Base-by-base conservation (phyloP, 2,797 vertebrate genomes). In the Otolemur crassicaudatus region DNA sequence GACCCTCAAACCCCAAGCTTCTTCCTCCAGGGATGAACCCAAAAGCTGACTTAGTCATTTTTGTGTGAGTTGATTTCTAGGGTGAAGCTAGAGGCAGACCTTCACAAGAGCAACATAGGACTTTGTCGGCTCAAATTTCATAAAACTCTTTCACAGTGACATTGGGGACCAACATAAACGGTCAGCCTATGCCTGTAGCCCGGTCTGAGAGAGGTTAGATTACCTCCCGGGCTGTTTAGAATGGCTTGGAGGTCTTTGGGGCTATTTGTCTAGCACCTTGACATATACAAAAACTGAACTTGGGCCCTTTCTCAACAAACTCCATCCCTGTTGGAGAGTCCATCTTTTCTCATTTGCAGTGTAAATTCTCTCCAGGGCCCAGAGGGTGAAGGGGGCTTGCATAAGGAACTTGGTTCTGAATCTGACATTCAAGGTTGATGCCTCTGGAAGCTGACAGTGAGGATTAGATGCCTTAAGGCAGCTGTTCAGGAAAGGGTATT, bases 231-330 rank as follows among this genome's bases (percentile, higher is more conserved):
- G 96, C 81, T 95, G 94, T 97, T 98, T 96, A 92, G 97, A 98
- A 98, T 96, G 96, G 97, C 97, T 98, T 96, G 97, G 89, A 95
- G 97, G 93, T 91, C 96, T 96, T 94, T 88, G 22, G 96, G 94
- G 97, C 97, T 97, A 97, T 98, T 97, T 98, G 97, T 95, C 98
- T 98, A 98, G 97, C 97, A 95, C 94, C 92, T 96, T 95, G 98
- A 97, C 0, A 40, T 89, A 95, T 76, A 96, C 88, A 94, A 94
- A 96, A 92, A 81, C 98, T 98, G 98, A 98, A 98, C 98, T 98
- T 95, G 96, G 97, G 93, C 98, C 72, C 91, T 93, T 97, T 97
- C 97, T 98, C 97, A 97, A 94, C 97, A 97, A 98, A 97, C 97
- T 93, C 95, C 98, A 76, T 93, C 88, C 95, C 90, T 63, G 56